Percentiles rank a stretch among this genome's conserved stretches.
Conservation (phyloP, 2,113 vertebrate genomes). For the Nibea coibor region DNA sequence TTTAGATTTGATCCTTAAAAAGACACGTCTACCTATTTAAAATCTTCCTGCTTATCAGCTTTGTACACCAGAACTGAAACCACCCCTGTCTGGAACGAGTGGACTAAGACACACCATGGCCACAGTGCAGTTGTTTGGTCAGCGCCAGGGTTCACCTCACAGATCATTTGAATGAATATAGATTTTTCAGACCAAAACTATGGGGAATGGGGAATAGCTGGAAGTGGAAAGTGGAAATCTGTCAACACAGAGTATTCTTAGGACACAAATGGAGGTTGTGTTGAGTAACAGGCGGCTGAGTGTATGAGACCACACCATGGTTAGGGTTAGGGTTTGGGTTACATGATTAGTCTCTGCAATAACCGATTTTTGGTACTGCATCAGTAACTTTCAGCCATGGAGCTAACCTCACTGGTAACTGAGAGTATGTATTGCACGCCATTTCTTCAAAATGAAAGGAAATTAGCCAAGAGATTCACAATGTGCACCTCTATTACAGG, state of each 20-base stretch:
- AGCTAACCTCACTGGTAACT: neutral
- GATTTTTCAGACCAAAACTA: neutral
- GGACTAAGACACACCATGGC: too few relatives aligned
- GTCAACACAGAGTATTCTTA: neutral
- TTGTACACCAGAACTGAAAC: neutral
- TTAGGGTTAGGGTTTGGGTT: neutral
- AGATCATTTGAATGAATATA: neutral
- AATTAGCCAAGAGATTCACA: neutral
- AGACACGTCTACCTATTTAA: neutral
- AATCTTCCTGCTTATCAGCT: neutral
- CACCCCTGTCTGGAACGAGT: too few relatives aligned
- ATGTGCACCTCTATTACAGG: neutral
- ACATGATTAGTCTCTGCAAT: neutral
- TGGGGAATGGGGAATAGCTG: neutral
- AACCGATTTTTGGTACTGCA: neutral
- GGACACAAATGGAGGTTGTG: constrained; percentile 17
- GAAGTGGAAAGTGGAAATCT: neutral
- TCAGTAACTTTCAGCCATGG: neutral
- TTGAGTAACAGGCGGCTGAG: neutral
- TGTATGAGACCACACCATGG: neutral
- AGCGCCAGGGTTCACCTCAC: neutral
- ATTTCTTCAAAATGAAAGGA: neutral
- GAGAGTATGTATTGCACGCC: neutral
- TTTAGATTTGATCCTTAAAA: neutral
- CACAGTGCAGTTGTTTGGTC: neutral